Percentiles rank a stretch among this genome's conserved stretches.
phyloP scores from a whole-genome alignment of 92 coral and sea anemone species.

The Siderastrea siderea region DNA sequence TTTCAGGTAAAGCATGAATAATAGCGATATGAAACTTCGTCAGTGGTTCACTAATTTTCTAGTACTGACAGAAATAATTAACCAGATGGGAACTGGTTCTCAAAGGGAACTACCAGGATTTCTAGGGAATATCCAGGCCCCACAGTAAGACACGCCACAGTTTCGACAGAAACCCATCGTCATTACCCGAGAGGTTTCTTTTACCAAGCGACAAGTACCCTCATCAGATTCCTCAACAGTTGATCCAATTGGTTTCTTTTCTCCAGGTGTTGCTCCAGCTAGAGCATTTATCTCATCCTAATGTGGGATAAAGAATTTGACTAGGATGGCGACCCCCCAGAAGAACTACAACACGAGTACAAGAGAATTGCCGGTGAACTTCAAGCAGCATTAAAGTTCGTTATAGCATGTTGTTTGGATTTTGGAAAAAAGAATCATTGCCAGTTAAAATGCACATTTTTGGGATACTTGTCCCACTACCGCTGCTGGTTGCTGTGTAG shows the following conservation, averaged over 20 bases:
- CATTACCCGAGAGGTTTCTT: slow-evolving; percentile 21
- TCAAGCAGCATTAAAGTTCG: slow-evolving; percentile 31
- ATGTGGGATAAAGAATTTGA: slow-evolving; percentile 65
- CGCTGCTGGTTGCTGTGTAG: slow-evolving; percentile 62
- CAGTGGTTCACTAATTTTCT: slow-evolving; percentile 54
- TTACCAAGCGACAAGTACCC: slow-evolving; percentile 64
- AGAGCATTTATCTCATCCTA: slow-evolving; percentile 48
- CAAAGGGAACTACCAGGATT: slow-evolving; percentile 30
- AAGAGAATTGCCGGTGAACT: slow-evolving; percentile 39
- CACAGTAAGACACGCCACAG: slow-evolving; percentile 44
- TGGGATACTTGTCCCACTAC: slow-evolving; percentile 64
- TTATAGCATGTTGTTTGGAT: slow-evolving; percentile 32
- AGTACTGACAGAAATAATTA: slow-evolving; percentile 13
- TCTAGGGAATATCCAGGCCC: slow-evolving; percentile 34
- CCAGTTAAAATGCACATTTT: slow-evolving; percentile 66
- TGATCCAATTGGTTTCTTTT: slow-evolving; percentile 69
- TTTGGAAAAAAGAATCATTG: slow-evolving; percentile 45
- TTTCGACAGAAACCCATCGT: slow-evolving; percentile 30
- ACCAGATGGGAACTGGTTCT: slow-evolving; percentile 42
- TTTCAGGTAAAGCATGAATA: slow-evolving; percentile 39
- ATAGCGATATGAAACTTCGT: slow-evolving; percentile 59
- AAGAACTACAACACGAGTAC: slow-evolving; percentile 41
- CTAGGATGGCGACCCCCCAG: slow-evolving; percentile 53
- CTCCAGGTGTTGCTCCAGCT: slow-evolving; percentile 62
- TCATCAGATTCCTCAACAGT: slow-evolving; percentile 50